Evolutionary conservation across 2,113 vertebrate genomes (phyloP).

Genomic region (Nesogale talazaci): DNA sequence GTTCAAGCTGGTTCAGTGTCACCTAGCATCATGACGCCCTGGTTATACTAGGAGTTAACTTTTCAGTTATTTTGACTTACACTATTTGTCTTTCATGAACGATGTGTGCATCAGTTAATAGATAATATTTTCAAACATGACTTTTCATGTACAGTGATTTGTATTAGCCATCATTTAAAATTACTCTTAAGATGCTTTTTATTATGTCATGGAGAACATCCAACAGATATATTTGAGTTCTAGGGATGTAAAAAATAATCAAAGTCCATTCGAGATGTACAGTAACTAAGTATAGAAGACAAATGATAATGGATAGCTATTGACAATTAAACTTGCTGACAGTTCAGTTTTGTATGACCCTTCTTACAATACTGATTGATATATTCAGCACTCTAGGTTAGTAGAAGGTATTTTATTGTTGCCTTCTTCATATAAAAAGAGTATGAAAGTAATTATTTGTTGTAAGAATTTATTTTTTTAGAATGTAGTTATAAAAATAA

Average conservation of each 20-base stretch:
- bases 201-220: constrained; percentile 80
- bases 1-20: no score
- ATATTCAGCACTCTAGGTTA: not conserved
- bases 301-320: constrained; percentile 72
- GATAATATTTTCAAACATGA: constrained; percentile 70
- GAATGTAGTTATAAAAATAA: constrained; percentile 14
- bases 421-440: not conserved
- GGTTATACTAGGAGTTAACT: not conserved
- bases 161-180: constrained; percentile 78
- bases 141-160: constrained; percentile 75
- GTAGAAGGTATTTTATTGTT: not conserved
- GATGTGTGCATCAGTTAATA: constrained; percentile 43
- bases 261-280: constrained; percentile 74
- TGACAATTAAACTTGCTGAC: constrained; percentile 67
- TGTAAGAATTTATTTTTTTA: not conserved
- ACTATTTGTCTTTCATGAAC: constrained; percentile 20
- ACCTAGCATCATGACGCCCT: no score
- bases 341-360: not conserved
- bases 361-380: not conserved
- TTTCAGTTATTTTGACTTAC: constrained; percentile 51
- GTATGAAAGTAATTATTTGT: not conserved
- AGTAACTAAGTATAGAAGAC: constrained; percentile 59
- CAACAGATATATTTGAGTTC: constrained; percentile 74
- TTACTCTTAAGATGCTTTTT: constrained; percentile 82
- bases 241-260: constrained; percentile 74